phyloP scores from a whole-genome alignment of 2,888 invertebrate genomes.

The Mystacides longicornis region DNA sequence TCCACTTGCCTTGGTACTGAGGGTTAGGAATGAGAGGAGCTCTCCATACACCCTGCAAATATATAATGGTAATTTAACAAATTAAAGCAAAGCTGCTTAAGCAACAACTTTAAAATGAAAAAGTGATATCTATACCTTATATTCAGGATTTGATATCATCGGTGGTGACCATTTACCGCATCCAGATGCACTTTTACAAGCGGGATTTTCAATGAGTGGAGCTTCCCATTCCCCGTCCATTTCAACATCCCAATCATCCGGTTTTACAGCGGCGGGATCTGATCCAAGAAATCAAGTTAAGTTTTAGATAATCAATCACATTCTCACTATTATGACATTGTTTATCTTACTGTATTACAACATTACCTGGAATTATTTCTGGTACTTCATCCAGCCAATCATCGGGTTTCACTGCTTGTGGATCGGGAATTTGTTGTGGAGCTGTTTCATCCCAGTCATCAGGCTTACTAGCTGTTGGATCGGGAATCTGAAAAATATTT shows the following conservation, averaged over 20 bases:
- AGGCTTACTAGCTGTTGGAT: slow-evolving; percentile 83
- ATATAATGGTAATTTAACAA: not conserved
- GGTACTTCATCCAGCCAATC: slow-evolving; percentile 93
- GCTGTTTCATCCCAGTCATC: slow-evolving; percentile 96
- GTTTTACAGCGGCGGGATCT: slow-evolving; percentile 82
- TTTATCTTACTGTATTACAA: not conserved
- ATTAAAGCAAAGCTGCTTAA: not conserved
- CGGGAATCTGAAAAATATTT: slow-evolving; percentile 56
- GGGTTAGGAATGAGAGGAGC: slow-evolving; percentile 87
- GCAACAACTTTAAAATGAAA: not conserved
- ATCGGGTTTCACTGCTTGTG: slow-evolving; percentile 73
- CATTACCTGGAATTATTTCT: slow-evolving; percentile 64
- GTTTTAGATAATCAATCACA: not conserved
- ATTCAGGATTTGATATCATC: slow-evolving; percentile 78
- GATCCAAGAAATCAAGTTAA: slow-evolving; percentile 2
- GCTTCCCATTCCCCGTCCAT: slow-evolving; percentile 99
- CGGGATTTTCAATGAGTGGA: slow-evolving; percentile 84
- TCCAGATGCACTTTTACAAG: slow-evolving; percentile 70
- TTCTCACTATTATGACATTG: not conserved
- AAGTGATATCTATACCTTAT: slow-evolving; percentile 49
- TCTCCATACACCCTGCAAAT: slow-evolving; percentile 72
- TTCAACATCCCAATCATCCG: slow-evolving; percentile 94
- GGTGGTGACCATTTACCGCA: slow-evolving; percentile 90
- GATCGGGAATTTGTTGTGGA: slow-evolving; percentile 83
- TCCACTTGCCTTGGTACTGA: slow-evolving; percentile 94